Conservation (phyloP, 2,113 vertebrate species). For the Brachypodius melanocephalos region DNA sequence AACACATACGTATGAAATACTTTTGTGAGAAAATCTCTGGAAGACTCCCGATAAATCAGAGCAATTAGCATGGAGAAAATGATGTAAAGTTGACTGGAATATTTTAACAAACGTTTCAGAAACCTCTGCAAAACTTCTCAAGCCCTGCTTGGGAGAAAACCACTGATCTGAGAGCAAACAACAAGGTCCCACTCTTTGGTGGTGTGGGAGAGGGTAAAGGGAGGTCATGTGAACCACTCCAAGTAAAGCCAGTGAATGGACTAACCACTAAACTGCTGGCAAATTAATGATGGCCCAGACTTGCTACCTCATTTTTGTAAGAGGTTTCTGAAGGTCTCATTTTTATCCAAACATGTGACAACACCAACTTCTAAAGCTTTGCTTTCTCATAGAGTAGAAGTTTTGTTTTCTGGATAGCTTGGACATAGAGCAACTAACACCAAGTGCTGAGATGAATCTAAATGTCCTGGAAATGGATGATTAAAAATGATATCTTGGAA, state of each 20-base stretch:
- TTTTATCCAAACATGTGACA: not conserved
- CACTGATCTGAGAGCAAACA: not conserved
- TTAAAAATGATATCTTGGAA: not conserved
- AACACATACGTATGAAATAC: not conserved
- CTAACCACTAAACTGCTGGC: not conserved
- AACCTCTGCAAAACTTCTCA: not conserved
- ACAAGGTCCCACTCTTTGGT: accelerated
- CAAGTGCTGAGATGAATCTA: not conserved
- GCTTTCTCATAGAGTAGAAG: not conserved
- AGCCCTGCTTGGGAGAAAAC: not conserved
- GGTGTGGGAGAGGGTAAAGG: not conserved
- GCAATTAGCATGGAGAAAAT: not conserved
- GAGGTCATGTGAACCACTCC: not conserved
- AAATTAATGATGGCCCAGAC: not conserved
- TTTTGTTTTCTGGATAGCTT: not conserved
- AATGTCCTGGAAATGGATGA: not conserved
- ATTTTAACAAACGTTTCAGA: not conserved
- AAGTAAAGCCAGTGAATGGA: not conserved
- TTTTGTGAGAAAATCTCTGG: not conserved
- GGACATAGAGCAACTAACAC: not conserved
- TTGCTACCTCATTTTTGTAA: not conserved
- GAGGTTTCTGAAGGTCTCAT: not conserved
- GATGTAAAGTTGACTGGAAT: accelerated
- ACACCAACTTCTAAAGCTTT: not conserved
- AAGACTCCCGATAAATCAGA: not conserved